Conservation (phyloP, 1,140 invertebrate genomes). For the Nymphalis io region DNA sequence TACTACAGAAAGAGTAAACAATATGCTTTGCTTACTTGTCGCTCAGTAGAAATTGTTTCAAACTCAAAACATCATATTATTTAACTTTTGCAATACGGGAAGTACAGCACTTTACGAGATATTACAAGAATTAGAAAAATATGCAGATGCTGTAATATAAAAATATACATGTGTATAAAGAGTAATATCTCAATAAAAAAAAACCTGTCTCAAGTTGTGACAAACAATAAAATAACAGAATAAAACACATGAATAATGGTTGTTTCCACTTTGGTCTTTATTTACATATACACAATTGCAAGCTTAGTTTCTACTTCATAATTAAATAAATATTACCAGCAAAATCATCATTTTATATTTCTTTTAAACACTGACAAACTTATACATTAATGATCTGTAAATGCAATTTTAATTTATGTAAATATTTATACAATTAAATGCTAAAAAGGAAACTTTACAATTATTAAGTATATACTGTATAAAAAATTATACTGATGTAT, state of each 20-base stretch:
- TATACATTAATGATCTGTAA: constrained; percentile 6
- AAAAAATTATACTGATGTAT: constrained; percentile 1
- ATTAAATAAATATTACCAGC: constrained; percentile 6
- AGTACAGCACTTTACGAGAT: too few species aligned
- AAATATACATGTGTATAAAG: too few species aligned
- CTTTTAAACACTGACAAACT: neutral
- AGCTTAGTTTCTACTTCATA: constrained; percentile 8
- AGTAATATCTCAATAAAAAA: too few species aligned
- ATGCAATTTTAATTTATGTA: constrained; percentile 14
- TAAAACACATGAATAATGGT: constrained; percentile 22
- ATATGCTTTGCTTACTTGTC: too few species aligned
- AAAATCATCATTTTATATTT: neutral
- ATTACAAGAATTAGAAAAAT: too few species aligned
- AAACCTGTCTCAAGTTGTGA: too few species aligned
- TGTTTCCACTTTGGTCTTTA: constrained; percentile 37
- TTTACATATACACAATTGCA: constrained; percentile 37
- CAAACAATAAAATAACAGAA: neutral
- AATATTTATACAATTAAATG: constrained; percentile 1
- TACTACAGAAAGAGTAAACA: too few species aligned
- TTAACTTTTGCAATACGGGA: too few species aligned
- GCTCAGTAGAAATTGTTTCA: too few species aligned
- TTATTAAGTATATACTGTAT: neutral
- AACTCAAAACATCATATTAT: too few species aligned
- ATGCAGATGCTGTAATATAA: too few species aligned
- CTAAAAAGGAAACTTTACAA: neutral